Conservation (phyloP, 2,888 invertebrate species). For the Palloptera scutellata region DNA sequence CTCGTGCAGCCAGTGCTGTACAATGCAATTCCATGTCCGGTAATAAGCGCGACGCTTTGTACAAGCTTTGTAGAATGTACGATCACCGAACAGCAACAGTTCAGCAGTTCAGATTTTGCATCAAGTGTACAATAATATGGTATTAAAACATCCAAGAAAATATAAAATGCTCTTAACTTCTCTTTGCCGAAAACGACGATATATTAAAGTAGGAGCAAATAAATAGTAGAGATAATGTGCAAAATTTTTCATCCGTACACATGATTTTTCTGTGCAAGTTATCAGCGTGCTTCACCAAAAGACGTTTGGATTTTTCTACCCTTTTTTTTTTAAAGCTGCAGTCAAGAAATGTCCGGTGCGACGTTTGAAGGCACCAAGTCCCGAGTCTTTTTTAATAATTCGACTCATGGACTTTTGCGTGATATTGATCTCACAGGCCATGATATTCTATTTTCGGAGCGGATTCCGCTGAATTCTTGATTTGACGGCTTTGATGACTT, state of each 20-base stretch:
- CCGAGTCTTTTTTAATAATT: no score
- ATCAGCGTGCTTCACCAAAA: no score
- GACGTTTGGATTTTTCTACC: no score
- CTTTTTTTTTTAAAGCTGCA: no score
- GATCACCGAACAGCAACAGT: slow-evolving; percentile 83
- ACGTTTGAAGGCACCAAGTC: no score
- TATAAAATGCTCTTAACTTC: slow-evolving; percentile 59
- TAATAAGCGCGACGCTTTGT: slow-evolving; percentile 82
- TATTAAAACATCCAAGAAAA: slow-evolving; percentile 80
- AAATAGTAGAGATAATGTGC: slow-evolving; percentile 82
- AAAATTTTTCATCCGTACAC: slow-evolving; percentile 69
- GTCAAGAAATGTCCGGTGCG: no score
- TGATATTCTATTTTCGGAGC: no score
- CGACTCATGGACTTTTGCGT: no score
- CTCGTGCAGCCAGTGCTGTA: slow-evolving; percentile 91
- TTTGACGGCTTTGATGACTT: no score
- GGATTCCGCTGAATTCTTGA: no score
- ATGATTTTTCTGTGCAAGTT: no score
- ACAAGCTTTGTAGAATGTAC: slow-evolving; percentile 89
- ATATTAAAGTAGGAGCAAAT: slow-evolving; percentile 82
- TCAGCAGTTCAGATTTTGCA: slow-evolving; percentile 93
- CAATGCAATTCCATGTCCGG: slow-evolving; percentile 93
- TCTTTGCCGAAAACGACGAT: slow-evolving; percentile 54
- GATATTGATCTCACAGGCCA: no score
- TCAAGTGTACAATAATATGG: slow-evolving; percentile 86